Percentiles rank a stretch among this genome's conserved stretches.
Evolutionary conservation across 2,888 invertebrate species (phyloP).

Genomic region (Cephalotes varians): DNA sequence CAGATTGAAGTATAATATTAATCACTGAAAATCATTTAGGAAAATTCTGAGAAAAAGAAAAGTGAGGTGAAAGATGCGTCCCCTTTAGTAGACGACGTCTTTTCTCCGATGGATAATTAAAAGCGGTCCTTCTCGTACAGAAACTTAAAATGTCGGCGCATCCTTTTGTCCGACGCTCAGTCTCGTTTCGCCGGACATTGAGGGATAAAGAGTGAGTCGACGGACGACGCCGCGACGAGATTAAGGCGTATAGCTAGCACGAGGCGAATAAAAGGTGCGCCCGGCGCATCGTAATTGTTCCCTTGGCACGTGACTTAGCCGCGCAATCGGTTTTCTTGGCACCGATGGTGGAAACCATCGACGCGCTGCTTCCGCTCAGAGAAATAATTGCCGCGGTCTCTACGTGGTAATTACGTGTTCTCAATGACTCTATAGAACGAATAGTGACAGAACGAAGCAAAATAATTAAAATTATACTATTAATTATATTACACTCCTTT

Average conservation of each 20-base stretch:
- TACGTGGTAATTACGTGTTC: conserved; percentile 51
- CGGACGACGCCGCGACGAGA: conserved; percentile 49
- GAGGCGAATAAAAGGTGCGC: conserved; percentile 47
- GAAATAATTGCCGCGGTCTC: conserved; percentile 50
- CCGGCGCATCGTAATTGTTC: conserved; percentile 55
- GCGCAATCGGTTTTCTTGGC: conserved; percentile 54
- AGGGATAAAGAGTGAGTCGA: conserved; percentile 36
- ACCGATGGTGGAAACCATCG: conserved; percentile 38
- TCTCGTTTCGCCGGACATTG: conserved; percentile 50
- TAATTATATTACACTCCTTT: conserved; percentile 4
- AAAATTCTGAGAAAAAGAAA: not conserved
- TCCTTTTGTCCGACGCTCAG: conserved; percentile 60
- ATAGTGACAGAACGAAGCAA: not conserved
- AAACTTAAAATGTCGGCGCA: conserved; percentile 61
- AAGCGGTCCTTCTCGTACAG: conserved; percentile 55
- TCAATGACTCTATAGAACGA: conserved; percentile 29
- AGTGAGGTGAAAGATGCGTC: conserved; percentile 9
- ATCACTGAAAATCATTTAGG: conserved; percentile 14
- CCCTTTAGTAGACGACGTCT: conserved; percentile 2
- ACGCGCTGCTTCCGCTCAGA: conserved; percentile 33
- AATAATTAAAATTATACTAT: conserved; percentile 21
- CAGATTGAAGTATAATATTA: conserved; percentile 4
- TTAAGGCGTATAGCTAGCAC: conserved; percentile 51
- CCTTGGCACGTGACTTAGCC: conserved; percentile 54
- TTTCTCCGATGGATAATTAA: conserved; percentile 63